Evolutionary conservation across 2,797 vertebrate genomes (phyloP), one percentile per base, ranked within the genome.

Genomic region (Alfaro cultratus): DNA sequence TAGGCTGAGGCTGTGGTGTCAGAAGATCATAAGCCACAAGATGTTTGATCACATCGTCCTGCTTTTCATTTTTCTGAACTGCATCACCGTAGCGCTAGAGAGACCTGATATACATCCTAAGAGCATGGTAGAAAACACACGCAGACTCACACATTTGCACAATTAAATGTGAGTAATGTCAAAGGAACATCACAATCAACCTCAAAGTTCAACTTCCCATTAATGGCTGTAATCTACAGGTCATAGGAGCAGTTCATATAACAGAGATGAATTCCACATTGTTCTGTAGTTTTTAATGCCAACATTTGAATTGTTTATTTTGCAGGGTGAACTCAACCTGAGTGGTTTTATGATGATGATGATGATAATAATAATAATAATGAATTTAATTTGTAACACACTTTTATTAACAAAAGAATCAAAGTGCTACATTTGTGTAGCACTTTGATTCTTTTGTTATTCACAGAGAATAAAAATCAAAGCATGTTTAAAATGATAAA

Each of bases 1-100:
- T 8, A 99, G 98, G 93, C 95, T 98, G 87, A 96, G 98, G 21
- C 11, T 91, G 78, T 96, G 94, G 93, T 99, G 98, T 92, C 97
- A 97, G 93, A 97, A 94, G 88, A 91, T 99, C 86, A 98, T 99
- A 7, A 95, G 97, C 12, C 98, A 99, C 95, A 99, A 98, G 94
- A 95, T 99, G 96, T 99, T 99, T 41, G 98, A 99, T 86, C 96
- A 99, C 0, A 85, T 98, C 75, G 97, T 99, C 72, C 96, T 99
- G n/a, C 95, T 98, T 82, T 99, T 99, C 91, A 99, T 99, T 94
- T 99, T 99, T 86, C 96, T 99, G 77, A 99, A 99, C 92, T 99
- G 98, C 75, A 98, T 99, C 95, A 99, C 98, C 82, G 99, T 99
- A 13, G 98, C 98, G 0, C 91, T 99, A 90, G 98, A 99, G 90